Evolutionary conservation across 2,888 invertebrate species (phyloP), one percentile per base, ranked within the genome.

Genomic region (Andrena trimmerana): DNA sequence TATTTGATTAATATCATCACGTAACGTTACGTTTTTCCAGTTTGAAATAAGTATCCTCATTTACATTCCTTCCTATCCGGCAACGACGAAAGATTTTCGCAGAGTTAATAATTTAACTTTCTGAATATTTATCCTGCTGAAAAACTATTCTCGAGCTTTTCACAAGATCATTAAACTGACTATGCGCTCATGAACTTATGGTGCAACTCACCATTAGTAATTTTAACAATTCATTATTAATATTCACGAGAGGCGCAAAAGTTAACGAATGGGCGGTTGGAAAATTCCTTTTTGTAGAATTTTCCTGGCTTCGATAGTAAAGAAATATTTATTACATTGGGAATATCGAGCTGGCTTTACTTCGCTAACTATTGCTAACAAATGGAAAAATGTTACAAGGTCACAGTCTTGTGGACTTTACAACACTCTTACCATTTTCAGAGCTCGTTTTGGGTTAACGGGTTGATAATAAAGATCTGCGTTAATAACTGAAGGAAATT

Each of bases 11-110:
- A 65, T 48, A 2, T 31, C 48, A 50, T 74, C 59, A 27, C 59
- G 74, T 74, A 74, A 74, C 59, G 33, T 59, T 60, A 50, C 24
- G 13, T 31, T 73, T 72, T 65, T 57, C 24, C 31, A 65, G 7
- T 24, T 7, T 33, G 4, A 57, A 48, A 31, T 24, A 57, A 48
- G 42, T 24, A 57, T 70, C 48, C 59, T 6, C 29, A 42, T 70
- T 36, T 59, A 48, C 69, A 70, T 70, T 59, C 54, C 59, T 16
- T 59, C 13, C 42, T 6, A 59, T 59, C 42, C 42, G 6, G 2
- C 27, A 57, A 33, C 33, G n/a, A 27, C 16, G 20, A 52, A 52
- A 20, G 20, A 52, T 52, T 52, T 52, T 52, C 57, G 7, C 27
- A 20, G n/a, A 59, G 59, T 59, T 48, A 70, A 48, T 59, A 60